Base-by-base conservation (phyloP, 2,113 vertebrate genomes). In the Lasiurus cinereus region DNA sequence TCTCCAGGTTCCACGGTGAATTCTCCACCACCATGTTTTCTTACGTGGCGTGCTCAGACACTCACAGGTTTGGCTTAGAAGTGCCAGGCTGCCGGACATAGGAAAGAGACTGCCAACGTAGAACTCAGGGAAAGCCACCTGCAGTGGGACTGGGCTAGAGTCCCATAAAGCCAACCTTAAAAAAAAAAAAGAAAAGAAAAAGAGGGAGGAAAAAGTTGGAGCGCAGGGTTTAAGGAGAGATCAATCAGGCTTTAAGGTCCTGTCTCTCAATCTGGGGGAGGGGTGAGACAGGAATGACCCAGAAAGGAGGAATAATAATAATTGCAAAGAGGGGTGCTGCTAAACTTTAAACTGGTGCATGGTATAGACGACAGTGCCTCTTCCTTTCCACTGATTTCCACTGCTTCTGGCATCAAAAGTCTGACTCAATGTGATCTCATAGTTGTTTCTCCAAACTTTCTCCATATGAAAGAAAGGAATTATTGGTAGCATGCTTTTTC, bases 221-320 rank as follows among this genome's bases (percentile, higher is more conserved):
- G 36, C 13, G 12, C 70, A 3, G 56, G 50, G 36, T 56, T 56
- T 90, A 72, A 80, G 19, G 66, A 72, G 14, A 46, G 66, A 72
- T 46, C 3, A 33, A 59, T 59, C 36, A 82, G 66, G 50, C n/a
- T 59, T 72, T 80, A 59, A 31, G 9, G 66, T 72, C 36, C 66
- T 72, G 6, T 50, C 43, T 89, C 13, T 66, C n/a, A 31, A 4
- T 89, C 43, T 6, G 56, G 5, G 22, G 6, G 9, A 79, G 46
- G 19, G n/a, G 39, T 16, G 31, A 80, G 62, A 48, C 29, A 69
- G 6, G 22, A 18, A 85, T 73, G 10, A 56, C 24, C 52, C 48
- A 72, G 66, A 90, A 85, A 64, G 73, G 66, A 85, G n/a, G n/a
- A n/a, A n/a, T n/a, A n/a, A 46, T 66, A 54, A 48, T 56, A 79